phyloP scores from a whole-genome alignment of 1,140 invertebrate genomes.

The Aradophagus sp. region DNA sequence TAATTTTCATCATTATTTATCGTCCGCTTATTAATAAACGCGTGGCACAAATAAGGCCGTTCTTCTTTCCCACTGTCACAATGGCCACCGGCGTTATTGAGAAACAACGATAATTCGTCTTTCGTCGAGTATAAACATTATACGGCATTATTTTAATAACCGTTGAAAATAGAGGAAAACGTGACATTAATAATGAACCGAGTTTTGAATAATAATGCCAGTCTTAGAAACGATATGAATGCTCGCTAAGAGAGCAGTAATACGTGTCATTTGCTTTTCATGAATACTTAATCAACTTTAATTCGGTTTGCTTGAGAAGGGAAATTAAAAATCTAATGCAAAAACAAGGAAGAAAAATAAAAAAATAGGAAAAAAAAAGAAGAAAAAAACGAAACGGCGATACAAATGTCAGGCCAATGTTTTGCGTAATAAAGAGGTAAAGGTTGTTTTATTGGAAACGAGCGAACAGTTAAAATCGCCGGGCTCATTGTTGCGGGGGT shows the following conservation, averaged over 20 bases:
- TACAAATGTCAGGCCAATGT: too few relatives aligned
- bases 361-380: too few relatives aligned
- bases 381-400: too few relatives aligned
- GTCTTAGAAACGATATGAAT: constrained; percentile 36
- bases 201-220: constrained; percentile 18
- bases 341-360: too few relatives aligned
- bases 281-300: constrained; percentile 38
- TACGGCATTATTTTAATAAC: constrained; percentile 36
- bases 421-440: too few relatives aligned
- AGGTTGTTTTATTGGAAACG: too few relatives aligned
- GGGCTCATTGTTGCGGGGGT: too few relatives aligned
- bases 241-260: constrained; percentile 28
- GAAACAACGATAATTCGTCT: constrained; percentile 27
- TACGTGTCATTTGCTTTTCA: constrained; percentile 20
- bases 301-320: constrained; percentile 17
- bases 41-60: constrained; percentile 22
- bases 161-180: constrained; percentile 24
- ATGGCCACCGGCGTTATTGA: constrained; percentile 1
- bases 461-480: too few relatives aligned
- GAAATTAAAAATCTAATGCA: constrained; percentile 19
- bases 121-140: constrained; percentile 27
- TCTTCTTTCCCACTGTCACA: constrained; percentile 17
- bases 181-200: constrained; percentile 34
- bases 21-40: constrained; percentile 34
- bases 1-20: constrained; percentile 42